These are phyloP conservation scores for Drosophila borborema DNA, from an alignment of 2,888 invertebrate genomes.

Conservation along the genomic window DNA sequence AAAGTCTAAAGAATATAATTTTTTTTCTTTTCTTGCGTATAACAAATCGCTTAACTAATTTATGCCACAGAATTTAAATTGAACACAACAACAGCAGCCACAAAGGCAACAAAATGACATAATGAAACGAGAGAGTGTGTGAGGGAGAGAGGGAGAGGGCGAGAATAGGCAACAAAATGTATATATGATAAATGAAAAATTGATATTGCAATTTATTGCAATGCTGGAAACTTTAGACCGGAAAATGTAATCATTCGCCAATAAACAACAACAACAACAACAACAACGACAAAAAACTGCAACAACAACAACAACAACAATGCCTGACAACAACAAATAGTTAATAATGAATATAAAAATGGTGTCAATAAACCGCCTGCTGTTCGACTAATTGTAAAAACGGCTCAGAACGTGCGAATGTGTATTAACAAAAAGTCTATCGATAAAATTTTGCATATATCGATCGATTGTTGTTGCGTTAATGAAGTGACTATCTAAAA, in stretches of 20 bases:
- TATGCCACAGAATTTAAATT: conserved; percentile 51
- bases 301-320: conserved; percentile 7
- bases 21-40: conserved; percentile 41
- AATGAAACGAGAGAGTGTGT: conserved; percentile 15
- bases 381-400: conserved; percentile 35
- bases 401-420: conserved; percentile 14
- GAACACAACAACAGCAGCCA: conserved; percentile 14
- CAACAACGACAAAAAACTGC: conserved; percentile 6
- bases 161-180: neutral
- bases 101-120: conserved; percentile 28
- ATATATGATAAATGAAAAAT: conserved; percentile 39
- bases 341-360: conserved; percentile 18
- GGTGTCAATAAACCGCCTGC: conserved; percentile 46
- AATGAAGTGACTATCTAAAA: neutral
- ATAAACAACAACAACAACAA: conserved; percentile 20
- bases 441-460: neutral
- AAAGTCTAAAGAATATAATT: conserved; percentile 56
- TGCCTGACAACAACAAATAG: neutral
- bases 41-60: conserved; percentile 53
- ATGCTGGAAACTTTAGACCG: conserved; percentile 53
- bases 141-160: conserved; percentile 1
- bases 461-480: neutral
- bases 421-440: neutral
- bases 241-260: conserved; percentile 66
- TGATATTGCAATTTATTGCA: conserved; percentile 52